Conservation (phyloP, 2,113 vertebrate species). For the Takifugu flavidus region DNA sequence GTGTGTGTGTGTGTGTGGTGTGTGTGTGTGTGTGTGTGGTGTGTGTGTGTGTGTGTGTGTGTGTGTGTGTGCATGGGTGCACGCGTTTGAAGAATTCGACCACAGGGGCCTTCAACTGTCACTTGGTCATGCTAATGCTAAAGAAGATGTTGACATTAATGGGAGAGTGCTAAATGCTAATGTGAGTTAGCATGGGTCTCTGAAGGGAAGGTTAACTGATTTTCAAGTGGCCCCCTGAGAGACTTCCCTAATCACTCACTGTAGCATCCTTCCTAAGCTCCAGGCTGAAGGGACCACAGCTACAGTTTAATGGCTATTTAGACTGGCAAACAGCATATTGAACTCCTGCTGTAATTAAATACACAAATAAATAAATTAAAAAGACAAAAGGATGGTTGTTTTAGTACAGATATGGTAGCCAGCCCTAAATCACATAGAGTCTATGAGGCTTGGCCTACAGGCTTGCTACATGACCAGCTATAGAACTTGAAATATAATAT, state of each 20-base stretch:
- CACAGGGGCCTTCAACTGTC: conserved; percentile 58
- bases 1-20: too few species aligned
- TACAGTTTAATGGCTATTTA: neutral
- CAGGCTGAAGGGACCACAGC: conserved; percentile 16
- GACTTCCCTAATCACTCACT: conserved; percentile 36
- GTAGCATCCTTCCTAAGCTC: conserved; percentile 34
- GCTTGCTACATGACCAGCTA: too few species aligned
- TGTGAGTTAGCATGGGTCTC: conserved; percentile 48
- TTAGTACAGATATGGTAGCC: too few species aligned
- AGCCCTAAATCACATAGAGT: too few species aligned
- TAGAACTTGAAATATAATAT: too few species aligned
- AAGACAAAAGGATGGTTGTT: neutral
- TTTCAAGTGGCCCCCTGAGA: conserved; percentile 59
- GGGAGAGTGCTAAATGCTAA: conserved; percentile 58
- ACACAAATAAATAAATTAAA: neutral
- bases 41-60: too few species aligned
- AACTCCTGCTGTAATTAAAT: neutral
- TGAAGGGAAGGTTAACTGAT: conserved; percentile 65
- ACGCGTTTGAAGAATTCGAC: conserved; percentile 2
- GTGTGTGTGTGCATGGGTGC: too few species aligned
- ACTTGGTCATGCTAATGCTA: conserved; percentile 41
- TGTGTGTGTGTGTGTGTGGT: too few species aligned
- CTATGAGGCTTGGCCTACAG: too few species aligned
- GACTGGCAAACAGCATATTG: neutral
- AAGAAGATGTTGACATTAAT: conserved; percentile 62